These are phyloP conservation scores for Rhinogobius similis DNA, from an alignment of 2,113 vertebrate species.

Conservation along the genomic window DNA sequence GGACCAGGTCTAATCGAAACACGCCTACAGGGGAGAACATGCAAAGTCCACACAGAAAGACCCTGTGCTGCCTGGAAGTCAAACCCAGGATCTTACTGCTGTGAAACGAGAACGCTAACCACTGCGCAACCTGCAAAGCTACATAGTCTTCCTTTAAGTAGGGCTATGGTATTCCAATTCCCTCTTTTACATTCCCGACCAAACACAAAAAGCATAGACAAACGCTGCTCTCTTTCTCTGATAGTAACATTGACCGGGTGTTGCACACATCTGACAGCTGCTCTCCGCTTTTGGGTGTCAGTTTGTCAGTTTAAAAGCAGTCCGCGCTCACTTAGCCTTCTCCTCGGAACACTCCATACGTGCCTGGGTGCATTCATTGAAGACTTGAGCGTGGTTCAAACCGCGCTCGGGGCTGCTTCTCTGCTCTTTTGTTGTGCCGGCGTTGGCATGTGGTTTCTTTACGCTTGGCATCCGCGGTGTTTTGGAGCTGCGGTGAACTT, in stretches of 20 bases:
- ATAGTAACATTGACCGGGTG: background rate
- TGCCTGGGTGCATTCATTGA: slow-evolving; percentile 4
- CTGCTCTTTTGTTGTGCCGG: slow-evolving; percentile 39
- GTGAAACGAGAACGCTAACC: too few relatives aligned
- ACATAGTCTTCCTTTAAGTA: background rate
- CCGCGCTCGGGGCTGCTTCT: slow-evolving; percentile 10
- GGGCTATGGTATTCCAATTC: background rate
- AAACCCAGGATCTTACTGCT: too few relatives aligned
- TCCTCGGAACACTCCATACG: background rate
- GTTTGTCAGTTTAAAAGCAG: slow-evolving; percentile 5
- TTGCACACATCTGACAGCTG: slow-evolving; percentile 4
- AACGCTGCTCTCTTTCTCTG: background rate
- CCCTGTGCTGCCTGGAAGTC: too few relatives aligned
- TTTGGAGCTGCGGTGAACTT: slow-evolving; percentile 38
- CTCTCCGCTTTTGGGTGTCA: background rate
- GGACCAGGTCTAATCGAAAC: too few relatives aligned
- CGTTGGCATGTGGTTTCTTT: slow-evolving; percentile 39
- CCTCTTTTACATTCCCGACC: background rate
- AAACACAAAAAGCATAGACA: background rate
- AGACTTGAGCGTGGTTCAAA: slow-evolving; percentile 23
- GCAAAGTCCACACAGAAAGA: too few relatives aligned
- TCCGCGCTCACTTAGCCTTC: background rate
- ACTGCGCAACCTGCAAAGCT: too few relatives aligned
- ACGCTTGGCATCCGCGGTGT: slow-evolving; percentile 48
- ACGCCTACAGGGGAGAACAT: too few relatives aligned